These are phyloP conservation scores for Iselma pallidipennis DNA, from an alignment of 2,888 invertebrate species.

Conservation along the genomic window DNA sequence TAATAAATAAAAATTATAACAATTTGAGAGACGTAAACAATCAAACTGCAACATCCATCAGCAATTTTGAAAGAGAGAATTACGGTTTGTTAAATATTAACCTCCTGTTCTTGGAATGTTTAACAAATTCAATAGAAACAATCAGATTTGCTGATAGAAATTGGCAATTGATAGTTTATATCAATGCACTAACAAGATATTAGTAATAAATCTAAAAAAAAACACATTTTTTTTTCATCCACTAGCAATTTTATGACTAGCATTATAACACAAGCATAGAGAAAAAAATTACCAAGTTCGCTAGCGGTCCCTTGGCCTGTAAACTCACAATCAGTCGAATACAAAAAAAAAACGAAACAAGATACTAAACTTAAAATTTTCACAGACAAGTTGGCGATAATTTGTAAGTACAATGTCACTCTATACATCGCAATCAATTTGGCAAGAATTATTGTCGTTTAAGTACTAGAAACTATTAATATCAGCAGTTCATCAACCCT, in stretches of 20 bases:
- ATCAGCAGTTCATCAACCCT: slow-evolving; percentile 2
- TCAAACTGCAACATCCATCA: neutral
- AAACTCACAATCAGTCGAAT: slow-evolving; percentile 29
- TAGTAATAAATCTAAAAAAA: slow-evolving; percentile 16
- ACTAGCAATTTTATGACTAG: slow-evolving; percentile 39
- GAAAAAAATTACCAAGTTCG: slow-evolving; percentile 12
- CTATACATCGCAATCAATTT: slow-evolving; percentile 15
- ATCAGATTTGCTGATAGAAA: slow-evolving; percentile 2
- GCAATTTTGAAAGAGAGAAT: slow-evolving; percentile 2
- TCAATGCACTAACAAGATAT: slow-evolving; percentile 18
- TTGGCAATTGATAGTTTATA: slow-evolving; percentile 7
- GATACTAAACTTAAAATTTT: slow-evolving; percentile 9
- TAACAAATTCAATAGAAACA: slow-evolving; percentile 9
- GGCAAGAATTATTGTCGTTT: slow-evolving; percentile 26
- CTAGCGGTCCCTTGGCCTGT: slow-evolving; percentile 1
- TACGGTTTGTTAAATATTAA: slow-evolving; percentile 8
- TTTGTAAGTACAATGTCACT: slow-evolving; percentile 16
- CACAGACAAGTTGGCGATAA: slow-evolving; percentile 12
- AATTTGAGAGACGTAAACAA: slow-evolving; percentile 1
- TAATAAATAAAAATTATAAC: slow-evolving; percentile 23
- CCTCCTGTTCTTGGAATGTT: slow-evolving; percentile 25
- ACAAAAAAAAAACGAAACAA: slow-evolving; percentile 16
- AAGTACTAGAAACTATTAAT: slow-evolving; percentile 1
- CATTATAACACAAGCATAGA: slow-evolving; percentile 38
- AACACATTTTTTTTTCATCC: slow-evolving; percentile 11